Conservation (phyloP, 2,113 vertebrate genomes). For the Hippocampus guttulatus region DNA sequence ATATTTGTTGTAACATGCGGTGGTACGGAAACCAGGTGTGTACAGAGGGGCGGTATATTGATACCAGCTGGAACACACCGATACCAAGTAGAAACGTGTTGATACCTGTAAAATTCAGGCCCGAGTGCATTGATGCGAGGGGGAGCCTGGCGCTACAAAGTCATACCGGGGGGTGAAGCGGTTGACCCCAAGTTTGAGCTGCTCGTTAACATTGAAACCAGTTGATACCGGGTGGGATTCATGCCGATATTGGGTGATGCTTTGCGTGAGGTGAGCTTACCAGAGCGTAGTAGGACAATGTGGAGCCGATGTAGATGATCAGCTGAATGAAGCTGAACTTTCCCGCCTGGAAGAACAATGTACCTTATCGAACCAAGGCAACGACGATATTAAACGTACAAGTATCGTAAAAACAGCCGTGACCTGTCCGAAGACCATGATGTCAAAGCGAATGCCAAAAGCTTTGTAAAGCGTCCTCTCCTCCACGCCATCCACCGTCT, state of each 20-base stretch:
- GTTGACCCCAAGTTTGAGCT: too few species aligned
- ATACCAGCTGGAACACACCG: background rate
- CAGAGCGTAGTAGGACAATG: conserved; percentile 81
- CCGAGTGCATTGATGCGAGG: background rate
- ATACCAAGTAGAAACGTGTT: background rate
- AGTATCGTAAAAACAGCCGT: background rate
- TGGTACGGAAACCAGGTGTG: background rate
- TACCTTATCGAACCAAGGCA: background rate
- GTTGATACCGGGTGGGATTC: background rate
- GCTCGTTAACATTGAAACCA: too few species aligned
- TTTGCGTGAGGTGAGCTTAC: conserved; percentile 58
- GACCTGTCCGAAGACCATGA: conserved; percentile 83
- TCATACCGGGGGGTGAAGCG: background rate
- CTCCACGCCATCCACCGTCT: conserved; percentile 63
- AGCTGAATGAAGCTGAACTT: conserved; percentile 76
- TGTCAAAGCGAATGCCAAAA: conserved; percentile 82
- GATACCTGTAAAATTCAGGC: too few species aligned
- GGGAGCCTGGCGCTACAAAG: background rate
- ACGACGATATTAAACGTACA: background rate
- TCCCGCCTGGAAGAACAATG: conserved; percentile 69
- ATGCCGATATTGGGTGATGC: too few species aligned
- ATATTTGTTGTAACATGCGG: too few species aligned
- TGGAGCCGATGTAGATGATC: conserved; percentile 78
- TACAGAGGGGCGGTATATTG: too few species aligned
- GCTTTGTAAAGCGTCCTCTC: conserved; percentile 79